Evolutionary conservation across 2,113 vertebrate genomes (phyloP).

Genomic region (Ailurus styani): DNA sequence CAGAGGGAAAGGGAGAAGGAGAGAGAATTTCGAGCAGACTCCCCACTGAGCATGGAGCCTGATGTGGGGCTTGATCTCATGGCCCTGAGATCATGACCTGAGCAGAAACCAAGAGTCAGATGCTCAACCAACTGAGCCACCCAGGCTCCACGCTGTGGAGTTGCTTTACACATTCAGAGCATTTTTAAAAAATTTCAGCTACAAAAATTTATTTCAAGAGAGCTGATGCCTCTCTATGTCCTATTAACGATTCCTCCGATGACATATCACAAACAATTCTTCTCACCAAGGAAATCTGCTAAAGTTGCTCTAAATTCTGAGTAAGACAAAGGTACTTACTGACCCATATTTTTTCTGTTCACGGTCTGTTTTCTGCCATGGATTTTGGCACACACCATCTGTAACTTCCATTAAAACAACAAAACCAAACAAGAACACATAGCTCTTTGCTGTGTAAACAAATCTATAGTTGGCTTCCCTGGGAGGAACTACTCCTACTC

Average conservation of each 20-base stretch:
- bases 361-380: slow-evolving; percentile 29
- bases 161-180: neutral
- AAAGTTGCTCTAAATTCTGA: slow-evolving; percentile 40
- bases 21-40: neutral
- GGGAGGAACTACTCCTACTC: slow-evolving; percentile 47
- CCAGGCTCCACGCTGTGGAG: neutral
- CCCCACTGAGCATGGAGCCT: neutral
- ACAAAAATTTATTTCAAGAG: neutral
- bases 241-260: neutral
- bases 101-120: neutral
- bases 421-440: slow-evolving; percentile 40
- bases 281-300: neutral
- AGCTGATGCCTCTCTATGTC: neutral
- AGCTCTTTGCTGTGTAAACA: neutral
- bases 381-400: slow-evolving; percentile 9
- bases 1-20: neutral
- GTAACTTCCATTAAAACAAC: slow-evolving; percentile 42
- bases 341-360: neutral
- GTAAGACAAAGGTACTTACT: neutral
- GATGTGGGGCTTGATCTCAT: neutral
- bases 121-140: neutral
- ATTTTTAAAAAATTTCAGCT: neutral
- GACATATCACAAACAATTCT: neutral
- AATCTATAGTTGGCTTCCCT: neutral
- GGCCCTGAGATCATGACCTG: neutral